A percentile compares a stretch with the other conserved stretches of the same genome.
Conservation (phyloP, 1,140 invertebrate genomes). For the Centruroides vittatus region DNA sequence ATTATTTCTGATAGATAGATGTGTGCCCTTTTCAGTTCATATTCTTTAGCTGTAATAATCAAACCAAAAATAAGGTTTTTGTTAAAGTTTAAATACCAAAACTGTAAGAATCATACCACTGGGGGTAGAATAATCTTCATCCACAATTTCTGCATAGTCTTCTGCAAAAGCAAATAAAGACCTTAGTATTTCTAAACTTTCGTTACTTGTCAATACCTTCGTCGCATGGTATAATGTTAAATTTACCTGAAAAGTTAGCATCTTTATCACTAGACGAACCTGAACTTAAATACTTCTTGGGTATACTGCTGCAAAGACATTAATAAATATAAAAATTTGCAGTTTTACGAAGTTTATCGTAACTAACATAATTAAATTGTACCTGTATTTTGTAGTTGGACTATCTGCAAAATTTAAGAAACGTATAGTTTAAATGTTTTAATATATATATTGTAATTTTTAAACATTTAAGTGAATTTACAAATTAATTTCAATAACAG, state of each 20-base stretch:
- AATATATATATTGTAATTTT: too few relatives aligned
- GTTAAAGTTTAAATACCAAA: not conserved
- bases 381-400: too few relatives aligned
- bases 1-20: constrained; percentile 85
- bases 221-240: too few relatives aligned
- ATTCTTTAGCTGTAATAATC: constrained; percentile 57
- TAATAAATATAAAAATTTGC: not conserved
- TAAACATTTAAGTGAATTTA: too few relatives aligned
- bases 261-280: too few relatives aligned
- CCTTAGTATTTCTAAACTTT: too few relatives aligned
- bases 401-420: not conserved
- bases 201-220: too few relatives aligned
- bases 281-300: too few relatives aligned
- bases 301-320: too few relatives aligned
- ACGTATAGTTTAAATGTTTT: not conserved
- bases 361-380: not conserved
- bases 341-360: not conserved
- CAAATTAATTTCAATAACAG: too few relatives aligned
- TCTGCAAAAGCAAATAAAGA: constrained; percentile 31
- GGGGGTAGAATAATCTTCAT: constrained; percentile 63
- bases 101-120: constrained; percentile 43
- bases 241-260: too few relatives aligned
- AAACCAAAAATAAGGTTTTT: not conserved
- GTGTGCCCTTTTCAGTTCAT: constrained; percentile 70
- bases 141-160: constrained; percentile 90